phyloP scores from a whole-genome alignment of 1,140 invertebrate genomes.

The Aricia agestis region DNA sequence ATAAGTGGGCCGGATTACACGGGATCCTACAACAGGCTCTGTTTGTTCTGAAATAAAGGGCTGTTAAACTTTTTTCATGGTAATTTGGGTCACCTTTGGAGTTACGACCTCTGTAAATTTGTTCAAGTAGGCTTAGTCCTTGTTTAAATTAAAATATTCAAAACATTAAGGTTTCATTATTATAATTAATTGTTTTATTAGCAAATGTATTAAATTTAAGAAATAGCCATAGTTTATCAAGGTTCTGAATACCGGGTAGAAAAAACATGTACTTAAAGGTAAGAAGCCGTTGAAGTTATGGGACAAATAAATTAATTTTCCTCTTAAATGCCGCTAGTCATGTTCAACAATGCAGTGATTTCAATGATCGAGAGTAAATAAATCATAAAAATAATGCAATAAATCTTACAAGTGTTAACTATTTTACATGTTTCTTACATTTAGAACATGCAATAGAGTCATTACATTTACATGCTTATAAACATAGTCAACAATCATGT shows the following conservation, averaged over 20 bases:
- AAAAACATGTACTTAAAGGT: too few species aligned
- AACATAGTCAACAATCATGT: slow-evolving; percentile 4
- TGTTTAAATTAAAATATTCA: slow-evolving; percentile 38
- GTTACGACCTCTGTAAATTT: slow-evolving; percentile 68
- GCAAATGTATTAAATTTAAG: too few species aligned
- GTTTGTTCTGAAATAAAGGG: slow-evolving; percentile 75
- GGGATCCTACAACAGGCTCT: slow-evolving; percentile 71
- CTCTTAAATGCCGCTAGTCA: neutral
- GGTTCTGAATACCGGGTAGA: too few species aligned
- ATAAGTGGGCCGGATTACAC: slow-evolving; percentile 73
- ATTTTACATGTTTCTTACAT: slow-evolving; percentile 11
- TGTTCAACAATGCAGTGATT: neutral
- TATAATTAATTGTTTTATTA: too few species aligned
- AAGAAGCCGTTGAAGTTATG: too few species aligned
- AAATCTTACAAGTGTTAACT: slow-evolving; percentile 11
- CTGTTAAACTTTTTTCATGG: slow-evolving; percentile 75
- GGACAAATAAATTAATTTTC: too few species aligned
- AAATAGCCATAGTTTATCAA: too few species aligned
- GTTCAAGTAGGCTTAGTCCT: slow-evolving; percentile 67
- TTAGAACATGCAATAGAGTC: slow-evolving; percentile 9
- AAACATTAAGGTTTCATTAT: slow-evolving; percentile 4
- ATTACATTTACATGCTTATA: slow-evolving; percentile 10
- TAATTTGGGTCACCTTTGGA: slow-evolving; percentile 73
- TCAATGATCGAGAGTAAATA: slow-evolving; percentile 2
- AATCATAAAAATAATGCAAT: slow-evolving; percentile 5